These are phyloP conservation scores for Chascanopsetta lugubris DNA, from an alignment of 2,113 vertebrate species.

Conservation along the genomic window DNA sequence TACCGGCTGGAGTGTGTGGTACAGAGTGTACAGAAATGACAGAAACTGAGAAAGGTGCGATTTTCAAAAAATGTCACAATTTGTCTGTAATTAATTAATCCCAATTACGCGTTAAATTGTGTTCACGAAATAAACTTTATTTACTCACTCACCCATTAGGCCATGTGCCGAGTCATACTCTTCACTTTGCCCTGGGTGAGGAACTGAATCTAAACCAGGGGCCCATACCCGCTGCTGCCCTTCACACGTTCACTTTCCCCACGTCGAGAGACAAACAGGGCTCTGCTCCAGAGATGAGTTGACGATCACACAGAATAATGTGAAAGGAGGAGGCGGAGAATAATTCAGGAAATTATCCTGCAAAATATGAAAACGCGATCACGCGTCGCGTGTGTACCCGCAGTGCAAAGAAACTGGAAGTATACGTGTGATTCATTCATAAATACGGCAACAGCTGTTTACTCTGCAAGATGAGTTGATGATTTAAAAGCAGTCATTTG, in stretches of 20 bases:
- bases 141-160: background rate
- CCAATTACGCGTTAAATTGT: too few relatives aligned
- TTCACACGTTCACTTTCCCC: background rate
- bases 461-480: background rate
- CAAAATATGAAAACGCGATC: background rate
- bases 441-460: background rate
- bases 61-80: too few relatives aligned
- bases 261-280: background rate
- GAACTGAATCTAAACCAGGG: background rate
- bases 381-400: background rate
- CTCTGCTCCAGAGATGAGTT: conserved; percentile 3
- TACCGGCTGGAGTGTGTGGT: too few relatives aligned
- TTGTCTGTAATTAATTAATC: too few relatives aligned
- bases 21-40: too few relatives aligned
- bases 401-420: background rate
- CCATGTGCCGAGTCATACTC: background rate
- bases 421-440: conserved; percentile 1
- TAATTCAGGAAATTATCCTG: too few relatives aligned
- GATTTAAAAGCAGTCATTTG: conserved; percentile 7
- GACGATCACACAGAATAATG: background rate
- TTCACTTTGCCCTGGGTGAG: conserved; percentile 17
- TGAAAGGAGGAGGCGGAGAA: background rate
- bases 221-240: background rate
- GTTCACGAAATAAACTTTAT: background rate
- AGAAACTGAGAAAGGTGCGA: too few relatives aligned